Evolutionary conservation across 2,797 vertebrate genomes (phyloP), one percentile per base, ranked within the genome.

Genomic region (Anomalospiza imberbis): DNA sequence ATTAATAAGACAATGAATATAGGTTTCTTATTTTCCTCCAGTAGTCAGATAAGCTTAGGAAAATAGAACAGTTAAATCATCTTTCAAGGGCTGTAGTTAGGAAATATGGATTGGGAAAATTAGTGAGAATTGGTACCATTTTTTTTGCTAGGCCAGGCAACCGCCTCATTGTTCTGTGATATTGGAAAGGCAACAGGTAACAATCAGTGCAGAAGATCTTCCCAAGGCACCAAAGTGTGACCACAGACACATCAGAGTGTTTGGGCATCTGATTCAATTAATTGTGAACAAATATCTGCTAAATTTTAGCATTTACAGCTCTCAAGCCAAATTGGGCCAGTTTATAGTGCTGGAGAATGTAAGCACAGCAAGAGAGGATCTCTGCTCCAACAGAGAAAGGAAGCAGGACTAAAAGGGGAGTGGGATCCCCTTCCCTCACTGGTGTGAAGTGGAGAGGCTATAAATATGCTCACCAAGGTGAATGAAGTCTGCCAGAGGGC

Each of bases 401-500:
- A 89, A 84, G 74, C 48, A 85, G 84, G 50, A 94, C 48, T 19
- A 12, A 44, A 78, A 73, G 26, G 9, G 31, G 53, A 75, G 32
- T 4, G 24, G 47, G 77, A 76, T 57, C 38, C 47, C 70, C 67
- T 91, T 63, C 36, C 57, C 80, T 82, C 58, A 54, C 83, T 91
- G 80, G 68, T 13, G 25, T 67, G 51, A 74, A 62, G 57, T 25
- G 66, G 67, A 82, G 85, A 67, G 65, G 45, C 50, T 92, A 32
- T 81, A 94, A 92, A 93, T 93, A 81, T 2, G 18, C 34, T 91
- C 85, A 75, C 55, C 62, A 70, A 87, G 89, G 80, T 38, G 70
- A 95, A 65, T 34, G 66, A 85, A 86, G 44, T n/a, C 79, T 73
- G 68, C 61, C 42, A 66, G 60, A 73, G 85, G 91, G 71, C 82